Evolutionary conservation across 2,113 vertebrate species (phyloP).

Genomic region (Hippocampus barbouri): DNA sequence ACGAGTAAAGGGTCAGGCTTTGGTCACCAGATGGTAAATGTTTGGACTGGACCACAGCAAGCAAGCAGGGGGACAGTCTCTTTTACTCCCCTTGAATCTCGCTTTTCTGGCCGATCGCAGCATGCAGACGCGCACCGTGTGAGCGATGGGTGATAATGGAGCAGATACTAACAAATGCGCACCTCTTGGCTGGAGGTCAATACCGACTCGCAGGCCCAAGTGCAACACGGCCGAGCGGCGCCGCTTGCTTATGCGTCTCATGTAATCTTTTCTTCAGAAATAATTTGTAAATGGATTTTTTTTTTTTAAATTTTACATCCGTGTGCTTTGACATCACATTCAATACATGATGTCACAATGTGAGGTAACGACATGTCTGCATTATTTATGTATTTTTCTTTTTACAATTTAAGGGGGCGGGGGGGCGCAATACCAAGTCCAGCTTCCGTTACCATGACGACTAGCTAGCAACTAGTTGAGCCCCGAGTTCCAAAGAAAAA

Average conservation of each 20-base stretch:
- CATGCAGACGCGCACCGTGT: conserved; percentile 32
- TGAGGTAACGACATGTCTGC: too few species aligned
- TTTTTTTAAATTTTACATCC: not conserved
- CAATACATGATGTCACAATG: too few species aligned
- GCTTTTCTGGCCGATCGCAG: conserved; percentile 17
- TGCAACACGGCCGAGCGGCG: conserved; percentile 36
- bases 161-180: conserved; percentile 65
- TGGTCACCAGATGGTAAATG: conserved; percentile 76
- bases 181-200: conserved; percentile 54
- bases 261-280: not conserved
- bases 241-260: conserved; percentile 30
- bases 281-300: not conserved
- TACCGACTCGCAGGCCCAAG: conserved; percentile 48
- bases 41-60: conserved; percentile 66
- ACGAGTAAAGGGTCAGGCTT: conserved; percentile 61
- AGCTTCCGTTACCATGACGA: not conserved
- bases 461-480: not conserved
- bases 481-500: not conserved
- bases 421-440: too few species aligned
- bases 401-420: too few species aligned
- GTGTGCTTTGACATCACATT: not conserved
- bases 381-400: too few species aligned
- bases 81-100: conserved; percentile 26
- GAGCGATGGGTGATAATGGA: conserved; percentile 64
- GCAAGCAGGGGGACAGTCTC: conserved; percentile 44